Evolutionary conservation across 1,140 invertebrate genomes (phyloP).

Genomic region (Zaprionus capensis): DNA sequence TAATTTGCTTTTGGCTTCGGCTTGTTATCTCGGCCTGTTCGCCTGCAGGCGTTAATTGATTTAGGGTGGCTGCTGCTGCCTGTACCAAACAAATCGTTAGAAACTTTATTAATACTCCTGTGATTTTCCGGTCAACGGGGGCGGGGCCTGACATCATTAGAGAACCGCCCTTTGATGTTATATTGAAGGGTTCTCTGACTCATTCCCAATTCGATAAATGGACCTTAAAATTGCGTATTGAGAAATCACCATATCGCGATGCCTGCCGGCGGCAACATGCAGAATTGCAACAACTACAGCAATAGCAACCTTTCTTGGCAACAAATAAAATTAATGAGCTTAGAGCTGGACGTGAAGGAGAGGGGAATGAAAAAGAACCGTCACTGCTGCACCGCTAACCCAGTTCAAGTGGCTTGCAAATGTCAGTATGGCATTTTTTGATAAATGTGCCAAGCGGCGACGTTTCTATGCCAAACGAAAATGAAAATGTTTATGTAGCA

Average conservation of each 20-base stretch:
- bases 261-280: slow-evolving; percentile 44
- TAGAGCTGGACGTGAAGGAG: slow-evolving; percentile 32
- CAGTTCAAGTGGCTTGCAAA: slow-evolving; percentile 76
- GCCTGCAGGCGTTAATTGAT: slow-evolving; percentile 70
- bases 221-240: slow-evolving; percentile 69
- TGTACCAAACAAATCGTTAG: slow-evolving; percentile 40
- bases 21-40: slow-evolving; percentile 24
- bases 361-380: slow-evolving; percentile 1
- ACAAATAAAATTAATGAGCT: slow-evolving; percentile 74
- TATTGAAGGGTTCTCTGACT: slow-evolving; percentile 16
- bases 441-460: slow-evolving; percentile 74
- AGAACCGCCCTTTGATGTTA: slow-evolving; percentile 59
- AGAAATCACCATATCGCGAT: slow-evolving; percentile 55
- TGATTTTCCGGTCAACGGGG: background rate
- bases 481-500: slow-evolving; percentile 68
- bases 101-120: slow-evolving; percentile 56
- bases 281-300: background rate
- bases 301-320: slow-evolving; percentile 39
- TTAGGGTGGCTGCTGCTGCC: slow-evolving; percentile 27
- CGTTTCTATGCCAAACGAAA: slow-evolving; percentile 59
- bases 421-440: slow-evolving; percentile 77
- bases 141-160: slow-evolving; percentile 43
- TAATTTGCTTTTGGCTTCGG: slow-evolving; percentile 57
- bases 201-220: slow-evolving; percentile 55
- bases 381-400: slow-evolving; percentile 59